Evolutionary conservation across 2,797 vertebrate species (phyloP), one percentile per base, ranked within the genome.

Genomic region (Pitangus sulphuratus): DNA sequence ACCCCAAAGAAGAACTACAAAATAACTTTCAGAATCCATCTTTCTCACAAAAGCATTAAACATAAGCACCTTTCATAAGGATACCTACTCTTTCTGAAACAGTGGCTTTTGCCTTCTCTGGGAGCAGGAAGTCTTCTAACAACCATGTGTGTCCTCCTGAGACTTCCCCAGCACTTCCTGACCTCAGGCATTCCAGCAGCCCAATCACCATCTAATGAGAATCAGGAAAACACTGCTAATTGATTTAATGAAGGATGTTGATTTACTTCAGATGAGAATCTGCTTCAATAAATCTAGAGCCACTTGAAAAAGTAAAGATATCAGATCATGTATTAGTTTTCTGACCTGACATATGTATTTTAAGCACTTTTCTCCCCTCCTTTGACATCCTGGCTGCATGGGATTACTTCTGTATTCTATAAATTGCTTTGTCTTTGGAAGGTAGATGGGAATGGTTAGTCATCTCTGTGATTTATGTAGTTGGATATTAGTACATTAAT

Each of bases 181-280:
- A 74, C 64, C 30, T 64, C 78, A 44, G 51, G 31, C 81, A 85
- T 84, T 85, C 66, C 56, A 91, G 75, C 58, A 90, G 18, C 21
- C 56, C 40, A 61, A 21, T 65, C 47, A 50, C 26, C 45, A 57
- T 89, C 56, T 90, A 82, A 82, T 60, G 24, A 77, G 78, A 83
- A 58, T 75, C 62, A 82, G 76, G 76, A 78, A 87, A 96, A 89
- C 25, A 61, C 47, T 90, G 66, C 20, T 95, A 87, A 91, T 62
- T 92, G 78, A 91, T 91, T 86, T 88, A 84, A 69, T 93, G 72
- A 90, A 84, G 42, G 81, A 89, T 84, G 88, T 72, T 86, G 66
- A 74, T 94, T 79, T 93, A 81, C 57, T 91, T 94, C 72, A 93
- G 93, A 89, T 92, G 82, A 85, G 47, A 90, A 94, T 84, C 84